A percentile compares a stretch with the other conserved stretches of the same genome.
These are phyloP conservation scores for Drosophila prostipennis DNA, from an alignment of 2,888 invertebrate genomes.

Conservation along the genomic window DNA sequence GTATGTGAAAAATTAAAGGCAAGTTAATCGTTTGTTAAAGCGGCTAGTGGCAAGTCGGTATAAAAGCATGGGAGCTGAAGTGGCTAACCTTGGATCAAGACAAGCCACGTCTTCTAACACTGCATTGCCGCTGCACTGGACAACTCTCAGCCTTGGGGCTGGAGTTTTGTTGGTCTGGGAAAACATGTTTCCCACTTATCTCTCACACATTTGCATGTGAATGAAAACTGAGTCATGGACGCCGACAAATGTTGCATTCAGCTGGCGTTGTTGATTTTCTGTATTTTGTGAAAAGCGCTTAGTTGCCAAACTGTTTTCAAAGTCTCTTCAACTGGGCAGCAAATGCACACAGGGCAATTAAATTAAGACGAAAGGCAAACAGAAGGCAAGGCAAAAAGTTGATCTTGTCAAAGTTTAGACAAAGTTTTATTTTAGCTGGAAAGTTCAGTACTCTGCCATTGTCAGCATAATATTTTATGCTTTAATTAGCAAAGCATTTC, in stretches of 20 bases:
- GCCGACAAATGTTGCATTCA: slow-evolving; percentile 34
- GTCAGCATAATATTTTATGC: slow-evolving; percentile 42
- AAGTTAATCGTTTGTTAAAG: slow-evolving; percentile 5
- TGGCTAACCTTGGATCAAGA: slow-evolving; percentile 30
- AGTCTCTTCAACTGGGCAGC: slow-evolving; percentile 20
- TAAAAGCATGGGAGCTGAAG: not conserved
- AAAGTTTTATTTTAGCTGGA: slow-evolving; percentile 18
- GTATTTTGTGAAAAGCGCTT: slow-evolving; percentile 36
- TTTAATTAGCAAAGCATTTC: slow-evolving; percentile 42
- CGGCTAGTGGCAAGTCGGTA: not conserved
- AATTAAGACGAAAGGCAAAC: slow-evolving; percentile 42
- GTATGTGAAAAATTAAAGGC: slow-evolving; percentile 22
- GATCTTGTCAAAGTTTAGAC: slow-evolving; percentile 22
- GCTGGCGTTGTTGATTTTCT: slow-evolving; percentile 12
- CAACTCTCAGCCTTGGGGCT: slow-evolving; percentile 39
- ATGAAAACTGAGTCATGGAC: slow-evolving; percentile 33
- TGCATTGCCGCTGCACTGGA: slow-evolving; percentile 19
- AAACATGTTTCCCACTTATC: slow-evolving; percentile 64
- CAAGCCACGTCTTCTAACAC: slow-evolving; percentile 28
- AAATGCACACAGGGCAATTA: slow-evolving; percentile 42
- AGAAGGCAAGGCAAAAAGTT: slow-evolving; percentile 26
- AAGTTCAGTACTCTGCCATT: slow-evolving; percentile 28
- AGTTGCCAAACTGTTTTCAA: slow-evolving; percentile 45
- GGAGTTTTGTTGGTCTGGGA: slow-evolving; percentile 17
- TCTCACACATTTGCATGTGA: slow-evolving; percentile 39